These are phyloP conservation scores for Euphydryas editha DNA, from an alignment of 2,888 invertebrate species.

Conservation along the genomic window DNA sequence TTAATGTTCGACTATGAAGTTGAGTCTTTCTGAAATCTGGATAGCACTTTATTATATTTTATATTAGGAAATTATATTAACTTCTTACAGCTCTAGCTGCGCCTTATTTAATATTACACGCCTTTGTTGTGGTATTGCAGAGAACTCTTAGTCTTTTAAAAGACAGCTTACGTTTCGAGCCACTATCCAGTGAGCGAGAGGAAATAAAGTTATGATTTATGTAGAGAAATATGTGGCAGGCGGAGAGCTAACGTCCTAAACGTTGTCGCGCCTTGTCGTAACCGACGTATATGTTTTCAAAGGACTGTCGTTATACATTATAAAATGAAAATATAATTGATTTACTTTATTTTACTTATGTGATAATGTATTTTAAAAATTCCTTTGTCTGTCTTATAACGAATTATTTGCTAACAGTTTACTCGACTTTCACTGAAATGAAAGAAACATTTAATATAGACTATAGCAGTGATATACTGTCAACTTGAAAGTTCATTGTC, in stretches of 20 bases:
- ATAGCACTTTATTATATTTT: slow-evolving; percentile 29
- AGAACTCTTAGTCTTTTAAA: slow-evolving; percentile 76
- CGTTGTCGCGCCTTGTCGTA: slow-evolving; percentile 61
- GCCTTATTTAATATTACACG: slow-evolving; percentile 76
- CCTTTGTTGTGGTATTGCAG: slow-evolving; percentile 73
- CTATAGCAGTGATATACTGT: slow-evolving; percentile 41
- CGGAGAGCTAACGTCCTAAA: slow-evolving; percentile 59
- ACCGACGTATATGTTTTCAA: slow-evolving; percentile 65
- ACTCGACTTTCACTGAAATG: slow-evolving; percentile 34
- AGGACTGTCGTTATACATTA: slow-evolving; percentile 59
- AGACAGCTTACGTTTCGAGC: slow-evolving; percentile 69
- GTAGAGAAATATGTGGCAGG: slow-evolving; percentile 77
- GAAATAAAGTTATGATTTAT: slow-evolving; percentile 83
- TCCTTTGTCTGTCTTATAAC: slow-evolving; percentile 27
- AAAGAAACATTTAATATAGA: slow-evolving; percentile 42
- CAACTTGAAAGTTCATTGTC: slow-evolving; percentile 50
- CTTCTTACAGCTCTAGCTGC: slow-evolving; percentile 57
- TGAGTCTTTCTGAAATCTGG: slow-evolving; percentile 18
- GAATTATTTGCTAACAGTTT: slow-evolving; percentile 39
- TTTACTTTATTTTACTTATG: too few relatives aligned
- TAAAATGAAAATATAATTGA: background rate
- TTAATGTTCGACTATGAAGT: slow-evolving; percentile 21
- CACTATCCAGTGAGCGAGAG: slow-evolving; percentile 71
- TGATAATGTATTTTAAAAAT: background rate
- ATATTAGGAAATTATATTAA: slow-evolving; percentile 43